Base-by-base conservation (phyloP, 2,888 invertebrate genomes). In the Acrocyrtus sp. region DNA sequence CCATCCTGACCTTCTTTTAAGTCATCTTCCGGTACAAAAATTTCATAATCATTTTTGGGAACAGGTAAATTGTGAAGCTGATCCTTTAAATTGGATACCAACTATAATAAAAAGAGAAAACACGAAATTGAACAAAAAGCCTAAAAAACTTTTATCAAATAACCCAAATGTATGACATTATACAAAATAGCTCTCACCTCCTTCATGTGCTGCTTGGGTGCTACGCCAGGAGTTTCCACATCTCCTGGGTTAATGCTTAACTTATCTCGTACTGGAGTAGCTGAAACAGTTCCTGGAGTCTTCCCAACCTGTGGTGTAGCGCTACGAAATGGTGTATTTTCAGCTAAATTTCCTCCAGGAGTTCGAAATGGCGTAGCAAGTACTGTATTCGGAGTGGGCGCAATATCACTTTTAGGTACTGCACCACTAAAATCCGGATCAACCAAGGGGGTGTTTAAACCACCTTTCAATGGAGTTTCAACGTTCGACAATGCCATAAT, bases 401-500 rank as follows among this genome's bases (percentile, higher is more conserved):
- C 65, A 0, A 86, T 84, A 56, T 88, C 90, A 22, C 89, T 86
- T 81, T 90, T 90, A 1, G 96, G 96, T 77, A 93, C 85, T 0
- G 93, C 89, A 1, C 95, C 92, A 19, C 90, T 90, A 84, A 98
- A 96, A 85, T 98, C 96, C 0, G 92, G 89, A 83, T 95, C 92
- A 73, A 92, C 91, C 4, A 99, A 86, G 0, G 97, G 96, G 0
- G 98, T 98, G 84, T 99, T 99, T 24, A 94, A 83, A 0, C 99
- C 99, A 53, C 98, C 90, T 84, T 98, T 98, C 19, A 99, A 86
- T 0, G 98, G 98, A 0, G 98, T 99, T 83, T 99, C 98, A 1
- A 97, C 96, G 84, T 98, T 97, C 0, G 96, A 95, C 21, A 99
- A 86, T 0, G 98, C 98, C 94, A 99, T 96, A 83, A 99, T 93